These are phyloP conservation scores for Drosophila nigromelanica DNA, from an alignment of 1,140 invertebrate species.

Conservation along the genomic window DNA sequence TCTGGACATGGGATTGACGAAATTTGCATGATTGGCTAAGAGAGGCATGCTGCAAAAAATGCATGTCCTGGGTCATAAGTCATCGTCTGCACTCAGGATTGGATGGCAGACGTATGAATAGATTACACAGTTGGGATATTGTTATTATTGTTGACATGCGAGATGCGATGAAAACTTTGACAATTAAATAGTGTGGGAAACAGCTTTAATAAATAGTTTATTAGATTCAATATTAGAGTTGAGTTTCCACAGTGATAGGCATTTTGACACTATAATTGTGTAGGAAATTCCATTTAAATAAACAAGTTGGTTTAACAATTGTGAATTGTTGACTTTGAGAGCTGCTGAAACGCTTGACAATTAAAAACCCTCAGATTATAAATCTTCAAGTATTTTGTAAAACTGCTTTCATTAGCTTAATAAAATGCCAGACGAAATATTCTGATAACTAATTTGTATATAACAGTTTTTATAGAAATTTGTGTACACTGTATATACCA, in stretches of 20 bases:
- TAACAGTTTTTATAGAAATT: background rate
- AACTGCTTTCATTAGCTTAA: too few relatives aligned
- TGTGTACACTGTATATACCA: too few relatives aligned
- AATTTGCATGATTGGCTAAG: slow-evolving; percentile 54
- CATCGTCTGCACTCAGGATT: slow-evolving; percentile 18
- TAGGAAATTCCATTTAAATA: too few relatives aligned
- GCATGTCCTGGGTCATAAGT: slow-evolving; percentile 46
- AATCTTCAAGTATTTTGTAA: too few relatives aligned
- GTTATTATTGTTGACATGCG: background rate
- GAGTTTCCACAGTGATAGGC: background rate
- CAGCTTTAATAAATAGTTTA: slow-evolving; percentile 5
- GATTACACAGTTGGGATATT: slow-evolving; percentile 17
- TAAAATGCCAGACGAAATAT: too few relatives aligned
- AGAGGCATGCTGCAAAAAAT: slow-evolving; percentile 42
- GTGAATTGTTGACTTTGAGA: too few relatives aligned
- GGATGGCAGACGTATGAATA: slow-evolving; percentile 27
- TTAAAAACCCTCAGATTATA: too few relatives aligned
- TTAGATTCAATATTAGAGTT: background rate
- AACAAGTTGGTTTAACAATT: too few relatives aligned
- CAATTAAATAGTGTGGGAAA: slow-evolving; percentile 15
- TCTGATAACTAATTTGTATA: background rate
- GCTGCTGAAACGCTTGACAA: too few relatives aligned
- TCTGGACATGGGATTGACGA: slow-evolving; percentile 55
- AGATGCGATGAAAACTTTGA: background rate
- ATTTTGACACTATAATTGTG: too few relatives aligned